A percentile compares a stretch with the other conserved stretches of the same genome.
Evolutionary conservation across 2,888 invertebrate species (phyloP).

Genomic region (Lithophane socia): DNA sequence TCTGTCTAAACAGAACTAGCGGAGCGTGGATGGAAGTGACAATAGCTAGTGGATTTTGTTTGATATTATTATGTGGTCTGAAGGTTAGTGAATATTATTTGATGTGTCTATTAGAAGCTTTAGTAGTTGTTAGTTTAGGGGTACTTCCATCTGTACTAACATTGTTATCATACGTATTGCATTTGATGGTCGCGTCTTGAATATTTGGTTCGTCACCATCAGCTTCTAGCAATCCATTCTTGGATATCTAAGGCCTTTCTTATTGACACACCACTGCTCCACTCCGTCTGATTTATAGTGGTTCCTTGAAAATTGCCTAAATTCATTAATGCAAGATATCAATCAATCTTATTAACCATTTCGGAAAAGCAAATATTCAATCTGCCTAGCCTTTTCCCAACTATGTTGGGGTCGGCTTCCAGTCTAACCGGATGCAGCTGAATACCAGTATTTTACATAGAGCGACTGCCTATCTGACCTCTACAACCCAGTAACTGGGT

Average conservation of each 20-base stretch:
- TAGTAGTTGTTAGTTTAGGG: not conserved
- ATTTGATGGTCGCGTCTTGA: not conserved
- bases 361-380: no score
- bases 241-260: not conserved
- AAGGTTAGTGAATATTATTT: conserved; percentile 36
- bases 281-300: no score
- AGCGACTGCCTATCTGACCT: no score
- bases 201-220: not conserved
- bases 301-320: not conserved
- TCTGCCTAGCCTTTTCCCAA: no score
- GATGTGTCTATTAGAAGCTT: conserved; percentile 1
- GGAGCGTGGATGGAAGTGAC: conserved; percentile 46
- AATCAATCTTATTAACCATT: no score
- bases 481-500: no score
- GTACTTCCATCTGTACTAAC: not conserved
- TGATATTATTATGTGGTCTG: conserved; percentile 23
- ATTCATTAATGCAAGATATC: not conserved
- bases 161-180: not conserved
- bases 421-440: no score
- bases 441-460: no score
- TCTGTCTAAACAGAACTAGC: conserved; percentile 56
- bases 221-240: not conserved
- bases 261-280: not conserved
- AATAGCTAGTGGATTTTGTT: conserved; percentile 43
- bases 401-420: no score